A percentile compares a stretch with the other conserved stretches of the same genome.
Conservation (phyloP, 2,888 invertebrate genomes). For the Hydriomena furcata region DNA sequence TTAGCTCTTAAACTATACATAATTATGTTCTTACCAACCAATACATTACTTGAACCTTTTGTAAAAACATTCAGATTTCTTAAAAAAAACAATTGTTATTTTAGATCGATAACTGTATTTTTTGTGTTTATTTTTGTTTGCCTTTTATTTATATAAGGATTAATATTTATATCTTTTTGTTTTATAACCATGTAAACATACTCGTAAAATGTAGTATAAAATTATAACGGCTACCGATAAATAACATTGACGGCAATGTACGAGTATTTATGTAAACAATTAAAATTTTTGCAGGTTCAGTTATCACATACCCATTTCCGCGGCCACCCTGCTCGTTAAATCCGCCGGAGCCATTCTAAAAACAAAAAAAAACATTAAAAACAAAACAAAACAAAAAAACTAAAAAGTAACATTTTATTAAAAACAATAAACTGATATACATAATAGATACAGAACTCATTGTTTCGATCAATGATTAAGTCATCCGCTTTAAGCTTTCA, state of each 20-base stretch:
- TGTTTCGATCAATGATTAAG: conserved; percentile 32
- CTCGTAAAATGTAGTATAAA: too few relatives aligned
- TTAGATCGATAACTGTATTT: too few relatives aligned
- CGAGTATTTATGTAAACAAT: too few relatives aligned
- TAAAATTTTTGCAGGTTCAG: not conserved
- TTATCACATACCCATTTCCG: conserved; percentile 89
- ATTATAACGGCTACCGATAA: too few relatives aligned
- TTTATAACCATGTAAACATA: too few relatives aligned
- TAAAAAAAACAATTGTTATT: too few relatives aligned
- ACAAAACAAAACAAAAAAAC: conserved; percentile 55
- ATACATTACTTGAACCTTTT: not conserved
- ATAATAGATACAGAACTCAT: conserved; percentile 27
- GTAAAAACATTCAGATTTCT: not conserved
- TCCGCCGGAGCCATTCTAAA: conserved; percentile 93
- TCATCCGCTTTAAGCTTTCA: not conserved
- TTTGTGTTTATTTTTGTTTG: too few relatives aligned
- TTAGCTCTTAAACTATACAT: not conserved
- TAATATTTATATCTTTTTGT: too few relatives aligned
- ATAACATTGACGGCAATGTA: too few relatives aligned
- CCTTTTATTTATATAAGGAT: too few relatives aligned
- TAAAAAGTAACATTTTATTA: conserved; percentile 63
- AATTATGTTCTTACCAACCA: conserved; percentile 6
- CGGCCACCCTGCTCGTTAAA: conserved; percentile 91
- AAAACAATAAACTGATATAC: conserved; percentile 45
- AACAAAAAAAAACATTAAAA: conserved; percentile 84